Percentiles rank a stretch among this genome's conserved stretches.
Evolutionary conservation across 2,113 vertebrate genomes (phyloP).

Genomic region (Xyrauchen texanus): DNA sequence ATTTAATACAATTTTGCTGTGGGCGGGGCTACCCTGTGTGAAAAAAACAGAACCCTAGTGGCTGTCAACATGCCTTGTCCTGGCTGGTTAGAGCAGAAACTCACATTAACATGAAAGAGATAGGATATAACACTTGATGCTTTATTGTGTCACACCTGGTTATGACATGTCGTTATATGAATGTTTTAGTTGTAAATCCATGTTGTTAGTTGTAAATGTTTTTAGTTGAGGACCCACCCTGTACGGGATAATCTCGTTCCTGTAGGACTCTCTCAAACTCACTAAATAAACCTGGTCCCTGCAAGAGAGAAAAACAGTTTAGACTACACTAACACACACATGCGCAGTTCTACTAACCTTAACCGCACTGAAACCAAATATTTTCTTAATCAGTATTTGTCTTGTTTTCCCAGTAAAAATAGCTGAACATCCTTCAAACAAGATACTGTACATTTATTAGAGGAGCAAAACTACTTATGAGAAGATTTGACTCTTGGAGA

Average conservation of each 20-base stretch:
- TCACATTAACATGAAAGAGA: neutral
- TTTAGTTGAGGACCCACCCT: conserved; percentile 86
- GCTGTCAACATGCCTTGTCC: neutral
- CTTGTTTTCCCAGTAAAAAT: too few relatives aligned
- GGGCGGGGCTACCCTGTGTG: neutral
- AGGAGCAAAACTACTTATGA: too few relatives aligned
- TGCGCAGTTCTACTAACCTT: conserved; percentile 29
- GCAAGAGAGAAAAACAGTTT: conserved; percentile 60
- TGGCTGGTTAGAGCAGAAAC: neutral
- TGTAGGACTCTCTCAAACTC: conserved; percentile 92
- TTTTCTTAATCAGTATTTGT: too few relatives aligned
- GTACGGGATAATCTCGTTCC: conserved; percentile 92
- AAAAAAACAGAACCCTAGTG: conserved; percentile 3
- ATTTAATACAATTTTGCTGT: neutral
- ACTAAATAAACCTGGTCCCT: conserved; percentile 99
- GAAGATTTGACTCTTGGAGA: too few relatives aligned
- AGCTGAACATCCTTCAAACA: too few relatives aligned
- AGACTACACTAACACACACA: neutral
- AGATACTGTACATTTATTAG: too few relatives aligned
- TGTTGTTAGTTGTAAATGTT: too few relatives aligned
- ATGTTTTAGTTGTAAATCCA: neutral
- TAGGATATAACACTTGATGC: neutral
- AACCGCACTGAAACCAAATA: too few relatives aligned
- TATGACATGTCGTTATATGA: neutral
- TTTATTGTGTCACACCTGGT: neutral